Percentiles rank a stretch among this genome's conserved stretches.
Evolutionary conservation across 2,888 invertebrate genomes (phyloP).

Genomic region (Drymonia ruficornis): DNA sequence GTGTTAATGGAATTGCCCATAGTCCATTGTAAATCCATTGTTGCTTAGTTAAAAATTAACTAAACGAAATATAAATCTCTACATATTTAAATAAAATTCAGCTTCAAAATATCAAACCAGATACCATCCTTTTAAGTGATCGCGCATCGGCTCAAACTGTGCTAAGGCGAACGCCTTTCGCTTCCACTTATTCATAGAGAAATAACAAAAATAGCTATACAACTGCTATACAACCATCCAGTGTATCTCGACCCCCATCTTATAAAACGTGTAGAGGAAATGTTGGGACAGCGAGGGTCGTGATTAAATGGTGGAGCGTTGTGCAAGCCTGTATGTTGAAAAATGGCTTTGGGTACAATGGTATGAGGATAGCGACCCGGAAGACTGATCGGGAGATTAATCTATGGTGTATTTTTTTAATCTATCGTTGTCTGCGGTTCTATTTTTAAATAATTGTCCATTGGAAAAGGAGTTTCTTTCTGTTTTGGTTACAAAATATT

Average conservation of each 20-base stretch:
- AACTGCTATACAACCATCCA: conserved; percentile 49
- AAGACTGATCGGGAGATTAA: conserved; percentile 76
- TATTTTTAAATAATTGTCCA: neutral
- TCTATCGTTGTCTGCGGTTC: neutral
- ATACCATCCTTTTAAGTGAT: conserved; percentile 46
- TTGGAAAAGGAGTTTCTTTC: neutral
- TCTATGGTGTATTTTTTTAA: conserved; percentile 53
- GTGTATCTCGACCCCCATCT: conserved; percentile 44
- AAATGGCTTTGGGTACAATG: conserved; percentile 80
- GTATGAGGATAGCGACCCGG: conserved; percentile 77
- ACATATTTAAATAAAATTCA: conserved; percentile 8
- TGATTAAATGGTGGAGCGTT: conserved; percentile 60
- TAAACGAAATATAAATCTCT: neutral
- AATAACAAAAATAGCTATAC: conserved; percentile 84
- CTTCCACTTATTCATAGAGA: conserved; percentile 83
- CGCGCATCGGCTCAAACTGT: conserved; percentile 68
- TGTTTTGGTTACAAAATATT: neutral
- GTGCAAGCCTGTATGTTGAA: conserved; percentile 69
- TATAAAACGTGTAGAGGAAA: conserved; percentile 23
- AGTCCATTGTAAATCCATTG: no score
- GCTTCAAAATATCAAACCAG: conserved; percentile 42
- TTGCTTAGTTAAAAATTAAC: no score
- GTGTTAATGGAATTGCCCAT: no score
- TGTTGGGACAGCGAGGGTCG: conserved; percentile 44
- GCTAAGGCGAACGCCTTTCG: conserved; percentile 84